Conservation (phyloP, 2,797 vertebrate genomes). For the Pseudopleuronectes americanus region DNA sequence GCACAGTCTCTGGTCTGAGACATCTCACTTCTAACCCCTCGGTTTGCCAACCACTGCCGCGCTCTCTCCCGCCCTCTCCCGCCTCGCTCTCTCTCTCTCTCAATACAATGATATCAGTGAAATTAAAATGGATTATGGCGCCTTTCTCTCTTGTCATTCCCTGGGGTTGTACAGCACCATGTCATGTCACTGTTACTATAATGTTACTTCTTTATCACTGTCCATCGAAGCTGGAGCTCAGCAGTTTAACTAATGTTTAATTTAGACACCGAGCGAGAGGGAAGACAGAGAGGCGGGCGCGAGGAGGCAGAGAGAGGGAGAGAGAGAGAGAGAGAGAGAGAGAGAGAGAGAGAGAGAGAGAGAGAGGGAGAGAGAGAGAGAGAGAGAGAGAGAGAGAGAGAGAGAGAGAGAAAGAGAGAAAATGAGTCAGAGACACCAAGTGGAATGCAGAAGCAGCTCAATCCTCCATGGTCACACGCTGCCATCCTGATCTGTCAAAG, state of each 20-base stretch:
- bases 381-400: too few relatives aligned
- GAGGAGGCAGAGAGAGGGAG: slow-evolving; percentile 9
- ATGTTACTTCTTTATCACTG: slow-evolving; percentile 74
- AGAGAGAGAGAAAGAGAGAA: slow-evolving; percentile 10
- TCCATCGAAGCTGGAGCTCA: slow-evolving; percentile 61
- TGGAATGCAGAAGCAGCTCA: slow-evolving; percentile 57
- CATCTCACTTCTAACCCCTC: slow-evolving; percentile 68
- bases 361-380: background rate
- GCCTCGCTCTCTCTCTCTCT: slow-evolving; percentile 14
- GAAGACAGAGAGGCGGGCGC: slow-evolving; percentile 26
- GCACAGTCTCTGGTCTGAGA: slow-evolving; percentile 80
- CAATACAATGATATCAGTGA: slow-evolving; percentile 73
- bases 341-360: background rate
- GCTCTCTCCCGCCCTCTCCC: background rate
- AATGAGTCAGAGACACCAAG: slow-evolving; percentile 46
- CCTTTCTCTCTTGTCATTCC: slow-evolving; percentile 66
- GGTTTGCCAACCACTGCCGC: slow-evolving; percentile 2
- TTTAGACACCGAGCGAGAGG: slow-evolving; percentile 57
- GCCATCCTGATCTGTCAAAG: slow-evolving; percentile 64
- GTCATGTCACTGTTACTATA: slow-evolving; percentile 76
- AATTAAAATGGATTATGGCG: slow-evolving; percentile 78
- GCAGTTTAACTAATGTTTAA: slow-evolving; percentile 74
- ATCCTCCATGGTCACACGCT: slow-evolving; percentile 61
- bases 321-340: too few relatives aligned
- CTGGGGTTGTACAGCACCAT: slow-evolving; percentile 69